Evolutionary conservation across 2,888 invertebrate genomes (phyloP).

Genomic region (Crocallis elinguaria): DNA sequence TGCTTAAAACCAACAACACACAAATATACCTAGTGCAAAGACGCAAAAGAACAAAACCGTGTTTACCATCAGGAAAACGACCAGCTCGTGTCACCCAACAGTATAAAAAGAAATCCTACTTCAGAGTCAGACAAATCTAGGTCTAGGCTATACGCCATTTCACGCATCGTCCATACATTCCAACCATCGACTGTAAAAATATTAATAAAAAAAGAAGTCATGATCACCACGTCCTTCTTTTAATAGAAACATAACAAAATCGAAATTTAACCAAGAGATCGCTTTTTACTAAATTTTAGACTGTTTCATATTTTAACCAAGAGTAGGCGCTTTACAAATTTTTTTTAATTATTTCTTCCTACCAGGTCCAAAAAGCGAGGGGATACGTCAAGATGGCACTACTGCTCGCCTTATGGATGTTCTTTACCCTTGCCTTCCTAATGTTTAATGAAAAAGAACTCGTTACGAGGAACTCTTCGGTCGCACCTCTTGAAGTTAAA

Average conservation of each 20-base stretch:
- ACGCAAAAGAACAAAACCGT: too few relatives aligned
- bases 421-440: constrained; percentile 88
- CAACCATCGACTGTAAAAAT: too few relatives aligned
- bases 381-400: constrained; percentile 82
- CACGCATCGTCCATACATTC: too few relatives aligned
- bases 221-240: not conserved
- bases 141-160: too few relatives aligned
- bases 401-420: constrained; percentile 86
- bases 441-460: constrained; percentile 88
- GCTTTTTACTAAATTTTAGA: not conserved
- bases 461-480: constrained; percentile 85
- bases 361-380: constrained; percentile 56
- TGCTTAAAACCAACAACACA: too few relatives aligned
- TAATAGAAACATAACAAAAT: not conserved
- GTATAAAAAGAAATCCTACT: too few relatives aligned
- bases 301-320: too few relatives aligned
- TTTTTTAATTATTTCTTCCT: constrained; percentile 2
- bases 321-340: not conserved
- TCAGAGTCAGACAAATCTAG: too few relatives aligned
- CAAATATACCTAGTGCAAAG: too few relatives aligned
- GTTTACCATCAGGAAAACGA: too few relatives aligned
- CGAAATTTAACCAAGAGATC: not conserved
- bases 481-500: constrained; percentile 80
- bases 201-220: too few relatives aligned
- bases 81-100: too few relatives aligned